Evolutionary conservation across 2,888 invertebrate genomes (phyloP), one percentile per base, ranked within the genome.

Genomic region (Iphiclides podalirius): DNA sequence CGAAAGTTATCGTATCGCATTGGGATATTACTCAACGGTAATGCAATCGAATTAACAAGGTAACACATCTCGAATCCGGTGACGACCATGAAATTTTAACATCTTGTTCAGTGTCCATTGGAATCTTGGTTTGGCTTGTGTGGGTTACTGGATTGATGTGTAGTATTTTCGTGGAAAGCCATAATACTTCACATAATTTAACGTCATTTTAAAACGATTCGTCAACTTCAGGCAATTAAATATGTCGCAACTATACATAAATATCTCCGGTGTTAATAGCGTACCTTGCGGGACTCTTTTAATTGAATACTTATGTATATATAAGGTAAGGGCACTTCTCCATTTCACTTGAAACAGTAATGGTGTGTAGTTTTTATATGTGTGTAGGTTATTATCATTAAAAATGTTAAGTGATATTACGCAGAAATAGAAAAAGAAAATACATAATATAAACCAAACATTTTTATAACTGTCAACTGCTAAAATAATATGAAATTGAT

Each of bases 201-300:
- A 26, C 26, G 31, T 4, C 39, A 7, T 47, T 9, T 47, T 47
- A 34, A 40, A 47, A 47, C 28, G 28, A 16, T 41, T 41, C 16
- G 41, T 35, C 17, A 41, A 15, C 11, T 41, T 47, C 8, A n/a
- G 17, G 28, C 13, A 36, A 41, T 36, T 47, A 47, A 23, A 40
- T 11, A 35, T 43, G 48, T 43, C 48, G 43, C 23, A 38, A 49
- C 33, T 23, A 38, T 26, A 34, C 37, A 26, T 43, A 38, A 49
- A 34, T 7, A 20, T 26, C 33, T 12, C 14, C 26, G 43, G 38
- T 7, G 36, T 31, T 42, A 49, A 49, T 37, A 26, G 17, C 26
- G 39, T 43, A 13, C 43, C 43, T 44, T 49, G 34, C 1, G 26
- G n/a, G 34, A 39, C 36, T n/a, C 49, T 16, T 36, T 36, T 23